These are phyloP conservation scores for Scrobipalpa costella DNA, from an alignment of 2,888 invertebrate species.

Conservation along the genomic window DNA sequence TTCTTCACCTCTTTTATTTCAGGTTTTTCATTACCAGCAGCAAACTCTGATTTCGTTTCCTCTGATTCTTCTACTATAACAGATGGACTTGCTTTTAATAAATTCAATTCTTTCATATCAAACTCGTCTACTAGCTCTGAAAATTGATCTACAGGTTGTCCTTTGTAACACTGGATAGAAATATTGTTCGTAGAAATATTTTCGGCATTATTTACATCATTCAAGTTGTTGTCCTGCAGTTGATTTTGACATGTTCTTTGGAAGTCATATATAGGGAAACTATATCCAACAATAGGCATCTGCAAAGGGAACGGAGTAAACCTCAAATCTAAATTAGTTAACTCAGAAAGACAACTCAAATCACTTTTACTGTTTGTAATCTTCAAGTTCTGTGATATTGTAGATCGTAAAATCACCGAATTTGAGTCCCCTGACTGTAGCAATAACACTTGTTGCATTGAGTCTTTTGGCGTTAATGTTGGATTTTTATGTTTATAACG, in stretches of 20 bases:
- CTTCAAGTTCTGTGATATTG: conserved; percentile 45
- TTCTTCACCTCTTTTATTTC: conserved; percentile 28
- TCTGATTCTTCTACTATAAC: conserved; percentile 27
- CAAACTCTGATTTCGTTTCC: conserved; percentile 17
- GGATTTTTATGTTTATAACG: conserved; percentile 58
- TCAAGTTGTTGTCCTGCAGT: background rate
- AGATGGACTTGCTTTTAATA: background rate
- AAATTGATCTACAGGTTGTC: background rate
- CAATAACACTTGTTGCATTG: conserved; percentile 53
- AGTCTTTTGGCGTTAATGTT: conserved; percentile 61
- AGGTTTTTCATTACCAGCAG: conserved; percentile 23
- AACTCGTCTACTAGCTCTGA: background rate
- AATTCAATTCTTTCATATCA: conserved; percentile 8
- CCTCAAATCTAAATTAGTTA: conserved; percentile 47
- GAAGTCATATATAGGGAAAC: conserved; percentile 41
- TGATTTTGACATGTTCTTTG: background rate
- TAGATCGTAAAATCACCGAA: conserved; percentile 53
- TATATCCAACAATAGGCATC: conserved; percentile 63
- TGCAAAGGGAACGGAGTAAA: conserved; percentile 57
- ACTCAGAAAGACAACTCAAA: conserved; percentile 33
- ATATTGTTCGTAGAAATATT: conserved; percentile 34
- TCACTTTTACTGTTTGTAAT: conserved; percentile 42
- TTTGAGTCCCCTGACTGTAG: conserved; percentile 60
- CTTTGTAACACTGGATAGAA: conserved; percentile 40
- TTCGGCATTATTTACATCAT: conserved; percentile 16